A percentile compares a stretch with the other conserved stretches of the same genome.
These are phyloP conservation scores for Lagopus leucura DNA, from an alignment of 2,113 vertebrate species.

Conservation along the genomic window DNA sequence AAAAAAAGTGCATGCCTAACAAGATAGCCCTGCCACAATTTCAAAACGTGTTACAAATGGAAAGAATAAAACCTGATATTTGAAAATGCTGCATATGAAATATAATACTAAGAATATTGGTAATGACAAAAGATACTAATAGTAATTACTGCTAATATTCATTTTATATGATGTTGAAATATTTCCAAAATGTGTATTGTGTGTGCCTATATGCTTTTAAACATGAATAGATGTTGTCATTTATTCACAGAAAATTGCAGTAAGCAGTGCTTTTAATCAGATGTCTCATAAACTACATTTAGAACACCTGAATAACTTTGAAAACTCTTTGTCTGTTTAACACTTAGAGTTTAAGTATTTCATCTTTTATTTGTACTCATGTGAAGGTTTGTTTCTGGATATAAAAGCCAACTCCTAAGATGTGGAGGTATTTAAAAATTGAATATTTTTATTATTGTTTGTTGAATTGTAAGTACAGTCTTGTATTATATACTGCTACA, in stretches of 20 bases:
- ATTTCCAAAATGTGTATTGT: background rate
- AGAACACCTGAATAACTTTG: background rate
- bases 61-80: background rate
- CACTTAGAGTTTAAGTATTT: background rate
- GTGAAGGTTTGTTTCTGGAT: slow-evolving; percentile 5
- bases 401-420: background rate
- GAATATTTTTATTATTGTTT: background rate
- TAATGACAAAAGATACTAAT: background rate
- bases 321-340: background rate
- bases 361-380: background rate
- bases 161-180: background rate
- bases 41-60: slow-evolving; percentile 11
- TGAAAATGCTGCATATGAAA: background rate
- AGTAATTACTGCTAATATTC: background rate
- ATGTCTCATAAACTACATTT: background rate
- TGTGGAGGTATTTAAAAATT: background rate
- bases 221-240: background rate
- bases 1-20: background rate
- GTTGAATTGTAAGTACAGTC: background rate
- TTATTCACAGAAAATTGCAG: background rate
- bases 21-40: background rate
- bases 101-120: background rate
- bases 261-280: background rate
- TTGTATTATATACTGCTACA: background rate
- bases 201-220: background rate